Base-by-base conservation (phyloP, 2,113 vertebrate species). In the Dasyprocta punctata region DNA sequence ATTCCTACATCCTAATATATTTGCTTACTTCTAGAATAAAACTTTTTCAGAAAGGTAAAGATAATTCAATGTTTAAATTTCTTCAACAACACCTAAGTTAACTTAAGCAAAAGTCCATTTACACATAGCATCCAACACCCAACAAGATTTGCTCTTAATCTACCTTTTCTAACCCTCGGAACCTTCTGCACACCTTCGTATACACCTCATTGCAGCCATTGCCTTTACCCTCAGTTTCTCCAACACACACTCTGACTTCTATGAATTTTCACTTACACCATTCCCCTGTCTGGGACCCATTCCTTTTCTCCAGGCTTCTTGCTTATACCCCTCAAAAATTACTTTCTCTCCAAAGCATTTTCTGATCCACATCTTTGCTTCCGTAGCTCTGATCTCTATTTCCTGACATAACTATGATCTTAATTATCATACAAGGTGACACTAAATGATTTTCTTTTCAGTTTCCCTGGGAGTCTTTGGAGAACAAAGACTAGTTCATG, bases 321-420 rank as follows among this genome's bases (percentile, higher is more conserved):
- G 47, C n/a, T 5, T 38, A 22, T 10, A 44, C 47, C 44, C 58
- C 92, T 83, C 52, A 60, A 28, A 90, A 28, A 30, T 86, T 36
- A 52, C 58, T 92, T 54, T 38, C 49, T 82, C 80, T 96, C 36
- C 26, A 44, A 89, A 94, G 93, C 17, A 69, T 58, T 89, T 96
- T 94, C 73, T 82, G 54, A 63, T 75, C 52, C 12, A 28, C 12
- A 58, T 2, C 14, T 52, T 92, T 67, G 24, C 54, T 56, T 56
- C 17, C 30, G 2, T 10, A 73, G 17, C 36, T 77, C 38, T 86
- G 19, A n/a, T n/a, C 54, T 88, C 67, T 61, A 54, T 28, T 86
- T 49, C 86, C 26, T 73, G 41, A 89, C 3, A 28, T 52, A 61
- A 92, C n/a, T 26, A 54, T 56, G 56, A 63, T 11, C n/a, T 5